Conservation (phyloP, 2,797 vertebrate genomes). For the Poecilia picta region DNA sequence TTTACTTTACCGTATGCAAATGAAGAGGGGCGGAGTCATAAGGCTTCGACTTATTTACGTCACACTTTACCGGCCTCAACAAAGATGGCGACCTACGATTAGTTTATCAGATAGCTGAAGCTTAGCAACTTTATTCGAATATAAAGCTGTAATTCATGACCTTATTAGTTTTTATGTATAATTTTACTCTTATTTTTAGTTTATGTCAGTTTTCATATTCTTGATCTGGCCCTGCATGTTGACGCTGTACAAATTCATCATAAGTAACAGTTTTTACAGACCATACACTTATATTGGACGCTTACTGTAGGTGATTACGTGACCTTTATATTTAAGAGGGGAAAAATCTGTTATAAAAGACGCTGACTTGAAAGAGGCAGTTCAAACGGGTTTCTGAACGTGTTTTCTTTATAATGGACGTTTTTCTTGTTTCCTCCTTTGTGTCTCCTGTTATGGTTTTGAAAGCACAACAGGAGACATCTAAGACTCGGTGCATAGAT, state of each 20-base stretch:
- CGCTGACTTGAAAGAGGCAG: background rate
- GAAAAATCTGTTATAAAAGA: background rate
- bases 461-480: slow-evolving; percentile 35
- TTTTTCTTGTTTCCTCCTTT: slow-evolving; percentile 17
- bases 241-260: background rate
- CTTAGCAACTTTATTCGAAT: too few species aligned
- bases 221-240: background rate
- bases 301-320: background rate
- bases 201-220: too few species aligned
- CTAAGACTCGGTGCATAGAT: slow-evolving; percentile 14
- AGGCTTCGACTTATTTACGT: too few species aligned
- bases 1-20: too few species aligned
- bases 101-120: too few species aligned
- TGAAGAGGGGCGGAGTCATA: too few species aligned
- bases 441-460: slow-evolving; percentile 12
- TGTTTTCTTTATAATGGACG: slow-evolving; percentile 6
- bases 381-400: slow-evolving; percentile 28
- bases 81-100: too few species aligned
- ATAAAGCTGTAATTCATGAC: too few species aligned
- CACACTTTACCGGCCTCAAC: too few species aligned
- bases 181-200: too few species aligned
- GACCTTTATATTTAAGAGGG: background rate
- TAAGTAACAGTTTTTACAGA: background rate
- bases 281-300: background rate
- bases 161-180: too few species aligned